phyloP scores from a whole-genome alignment of 2,888 invertebrate species.

The Bombylius major region DNA sequence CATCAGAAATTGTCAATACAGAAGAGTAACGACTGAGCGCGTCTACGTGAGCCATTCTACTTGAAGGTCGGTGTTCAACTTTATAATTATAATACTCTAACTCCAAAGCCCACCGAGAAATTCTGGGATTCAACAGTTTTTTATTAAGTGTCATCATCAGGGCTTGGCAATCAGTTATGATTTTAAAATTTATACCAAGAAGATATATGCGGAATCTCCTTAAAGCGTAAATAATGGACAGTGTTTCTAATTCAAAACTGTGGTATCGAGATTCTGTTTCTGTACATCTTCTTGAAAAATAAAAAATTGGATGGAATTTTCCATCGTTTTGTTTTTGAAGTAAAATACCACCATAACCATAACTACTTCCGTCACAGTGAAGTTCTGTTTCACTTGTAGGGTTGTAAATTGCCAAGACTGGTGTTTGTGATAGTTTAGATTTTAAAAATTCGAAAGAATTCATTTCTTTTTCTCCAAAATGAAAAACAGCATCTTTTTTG shows the following conservation, averaged over 20 bases:
- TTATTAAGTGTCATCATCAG: slow-evolving; percentile 14
- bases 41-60: background rate
- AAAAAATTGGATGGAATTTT: slow-evolving; percentile 20
- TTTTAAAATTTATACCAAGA: slow-evolving; percentile 15
- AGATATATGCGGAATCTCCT: slow-evolving; percentile 19
- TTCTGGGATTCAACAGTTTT: background rate
- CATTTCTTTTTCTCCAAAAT: slow-evolving; percentile 3
- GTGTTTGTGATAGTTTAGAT: slow-evolving; percentile 9
- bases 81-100: background rate
- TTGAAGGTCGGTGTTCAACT: background rate
- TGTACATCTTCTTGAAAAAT: slow-evolving; percentile 20
- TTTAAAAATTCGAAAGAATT: slow-evolving; percentile 9
- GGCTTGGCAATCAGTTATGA: slow-evolving; percentile 19
- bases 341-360: slow-evolving; percentile 18
- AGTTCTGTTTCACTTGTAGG: slow-evolving; percentile 19
- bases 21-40: background rate
- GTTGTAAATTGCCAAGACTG: slow-evolving; percentile 20
- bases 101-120: background rate
- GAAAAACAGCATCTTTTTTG: slow-evolving; percentile 6
- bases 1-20: background rate
- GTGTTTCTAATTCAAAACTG: slow-evolving; percentile 20
- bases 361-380: slow-evolving; percentile 16
- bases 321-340: slow-evolving; percentile 15
- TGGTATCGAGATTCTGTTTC: slow-evolving; percentile 16
- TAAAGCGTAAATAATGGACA: slow-evolving; percentile 19